Evolutionary conservation across 2,797 vertebrate species (phyloP).

Genomic region (Chromis chromis): DNA sequence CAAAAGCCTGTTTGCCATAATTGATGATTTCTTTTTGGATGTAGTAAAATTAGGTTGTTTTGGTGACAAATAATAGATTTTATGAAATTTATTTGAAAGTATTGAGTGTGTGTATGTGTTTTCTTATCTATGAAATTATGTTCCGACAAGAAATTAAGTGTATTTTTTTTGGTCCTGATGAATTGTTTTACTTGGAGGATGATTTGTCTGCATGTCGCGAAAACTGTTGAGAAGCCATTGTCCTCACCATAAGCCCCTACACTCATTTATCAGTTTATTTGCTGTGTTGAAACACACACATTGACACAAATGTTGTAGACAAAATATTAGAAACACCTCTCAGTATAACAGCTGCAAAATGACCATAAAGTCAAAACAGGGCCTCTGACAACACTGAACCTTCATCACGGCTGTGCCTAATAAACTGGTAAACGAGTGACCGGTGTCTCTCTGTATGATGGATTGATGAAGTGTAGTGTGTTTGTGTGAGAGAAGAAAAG

Average conservation of each 20-base stretch:
- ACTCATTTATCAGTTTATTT: conserved; percentile 24
- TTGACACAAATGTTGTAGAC: neutral
- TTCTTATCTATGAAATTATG: conserved; percentile 18
- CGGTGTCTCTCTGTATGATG: conserved; percentile 13
- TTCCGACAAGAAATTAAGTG: conserved; percentile 6
- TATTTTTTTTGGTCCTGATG: conserved; percentile 17
- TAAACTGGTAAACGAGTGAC: conserved; percentile 39
- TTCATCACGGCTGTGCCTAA: neutral
- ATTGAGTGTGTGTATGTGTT: conserved; percentile 21
- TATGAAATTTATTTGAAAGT: conserved; percentile 24
- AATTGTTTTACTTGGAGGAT: conserved; percentile 10
- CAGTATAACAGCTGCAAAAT: neutral
- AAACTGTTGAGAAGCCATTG: conserved; percentile 24
- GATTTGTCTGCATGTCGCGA: conserved; percentile 42
- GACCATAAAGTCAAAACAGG: neutral
- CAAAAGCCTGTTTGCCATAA: conserved; percentile 60
- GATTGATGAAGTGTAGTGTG: neutral
- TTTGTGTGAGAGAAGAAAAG: neutral
- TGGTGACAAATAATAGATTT: conserved; percentile 24
- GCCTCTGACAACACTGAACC: neutral
- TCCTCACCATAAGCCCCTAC: neutral
- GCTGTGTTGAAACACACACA: neutral
- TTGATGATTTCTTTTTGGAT: conserved; percentile 20
- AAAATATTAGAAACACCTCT: neutral
- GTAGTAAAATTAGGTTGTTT: conserved; percentile 17